Base-by-base conservation (phyloP, 2,113 vertebrate genomes). In the Xiphophorus hellerii region DNA sequence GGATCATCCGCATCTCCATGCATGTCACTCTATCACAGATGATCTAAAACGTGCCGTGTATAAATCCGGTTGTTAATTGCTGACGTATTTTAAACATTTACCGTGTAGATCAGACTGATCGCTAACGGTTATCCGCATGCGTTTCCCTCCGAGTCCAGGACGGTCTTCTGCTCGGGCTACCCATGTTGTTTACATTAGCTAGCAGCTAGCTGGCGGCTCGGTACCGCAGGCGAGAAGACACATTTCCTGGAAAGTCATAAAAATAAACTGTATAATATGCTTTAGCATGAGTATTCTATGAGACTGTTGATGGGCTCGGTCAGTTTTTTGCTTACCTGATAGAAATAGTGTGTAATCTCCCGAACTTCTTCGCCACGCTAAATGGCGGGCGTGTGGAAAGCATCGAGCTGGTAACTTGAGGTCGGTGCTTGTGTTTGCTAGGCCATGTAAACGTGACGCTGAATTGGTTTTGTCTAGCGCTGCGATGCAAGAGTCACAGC, bases 161-260 rank as follows among this genome's bases (percentile, higher is more conserved):
- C 66, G 35, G 54, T n/a, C 82, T 60, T 80, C 69, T 54, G 69
- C 64, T 86, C 74, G 70, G 74, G 44, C 80, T 83, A 9, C 88
- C 83, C 78, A 75, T 89, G 89, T 93, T 93, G 92, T 93, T 93
- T 93, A 93, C 92, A 93, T 93, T 91, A 92, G 91, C 91, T 77
- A 81, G 77, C 69, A 66, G 86, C 81, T 88, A 88, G 69, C 75
- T 61, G 68, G 29, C 70, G 71, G 58, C 70, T 20, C 70, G 20
- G 54, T 71, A 15, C 51, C 58, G 33, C 37, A 61, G 54, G 15
- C 61, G 74, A 84, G 48, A 51, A 58, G 77, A 80, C 72, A 67
- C 74, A 20, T 86, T 80, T 5, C 30, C 25, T 4, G 20, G 22
- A 30, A 63, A 73, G 77, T 71, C 62, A 4, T 13, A 39, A 27